Evolutionary conservation across 1,140 invertebrate species (phyloP).

Genomic region (Drosophila repleta): DNA sequence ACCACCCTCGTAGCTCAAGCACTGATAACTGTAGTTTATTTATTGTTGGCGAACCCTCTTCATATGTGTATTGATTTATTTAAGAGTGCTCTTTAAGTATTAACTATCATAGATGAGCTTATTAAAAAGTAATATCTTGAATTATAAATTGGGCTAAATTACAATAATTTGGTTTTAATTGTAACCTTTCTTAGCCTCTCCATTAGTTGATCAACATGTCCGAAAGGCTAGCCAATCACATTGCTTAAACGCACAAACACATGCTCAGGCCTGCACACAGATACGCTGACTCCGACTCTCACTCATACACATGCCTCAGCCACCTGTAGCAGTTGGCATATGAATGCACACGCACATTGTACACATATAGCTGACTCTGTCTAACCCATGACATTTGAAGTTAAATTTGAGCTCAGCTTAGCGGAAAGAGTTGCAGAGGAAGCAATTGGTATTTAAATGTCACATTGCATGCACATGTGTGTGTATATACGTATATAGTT

Average conservation of each 20-base stretch:
- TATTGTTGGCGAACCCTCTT: not conserved
- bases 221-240: slow-evolving; percentile 9
- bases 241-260: slow-evolving; percentile 2
- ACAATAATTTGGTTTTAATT: no score
- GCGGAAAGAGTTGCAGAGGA: not conserved
- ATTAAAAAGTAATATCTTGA: no score
- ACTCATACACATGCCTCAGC: not conserved
- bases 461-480: not conserved
- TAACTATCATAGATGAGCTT: no score
- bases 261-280: not conserved
- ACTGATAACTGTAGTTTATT: no score
- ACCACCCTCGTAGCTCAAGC: no score
- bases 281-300: not conserved
- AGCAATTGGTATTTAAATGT: slow-evolving; percentile 3
- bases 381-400: not conserved
- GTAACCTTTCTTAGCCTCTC: no score
- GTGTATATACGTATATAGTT: slow-evolving; percentile 3
- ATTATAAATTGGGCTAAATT: no score
- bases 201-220: not conserved
- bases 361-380: not conserved
- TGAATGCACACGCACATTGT: not conserved
- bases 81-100: not conserved
- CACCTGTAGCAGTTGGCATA: slow-evolving; percentile 22
- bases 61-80: not conserved
- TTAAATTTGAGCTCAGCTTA: slow-evolving; percentile 8